These are phyloP conservation scores for Melanotaenia maccullochi DNA, from an alignment of 2,797 vertebrate genomes.

Conservation along the genomic window DNA sequence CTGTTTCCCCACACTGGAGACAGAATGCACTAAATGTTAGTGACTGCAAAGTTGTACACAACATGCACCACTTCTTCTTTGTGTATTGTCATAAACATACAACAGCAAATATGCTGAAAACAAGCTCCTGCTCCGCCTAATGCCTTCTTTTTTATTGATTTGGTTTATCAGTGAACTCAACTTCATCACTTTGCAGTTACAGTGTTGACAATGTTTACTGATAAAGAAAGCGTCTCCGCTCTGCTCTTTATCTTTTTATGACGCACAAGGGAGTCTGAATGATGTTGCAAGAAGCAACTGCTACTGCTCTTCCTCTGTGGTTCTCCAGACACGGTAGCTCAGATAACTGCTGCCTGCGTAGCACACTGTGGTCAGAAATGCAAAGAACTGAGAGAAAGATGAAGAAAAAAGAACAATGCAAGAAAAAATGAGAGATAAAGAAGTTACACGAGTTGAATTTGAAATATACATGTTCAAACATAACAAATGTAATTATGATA, in stretches of 20 bases:
- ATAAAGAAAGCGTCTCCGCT: background rate
- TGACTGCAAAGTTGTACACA: background rate
- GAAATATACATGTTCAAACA: too few species aligned
- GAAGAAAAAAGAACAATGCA: background rate
- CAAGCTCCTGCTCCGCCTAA: background rate
- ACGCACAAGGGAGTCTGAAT: constrained; percentile 3
- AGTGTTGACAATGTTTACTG: background rate
- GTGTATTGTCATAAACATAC: background rate
- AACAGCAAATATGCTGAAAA: background rate
- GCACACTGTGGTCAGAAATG: constrained; percentile 85
- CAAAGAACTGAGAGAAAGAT: constrained; percentile 71
- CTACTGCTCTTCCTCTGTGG: constrained; percentile 66
- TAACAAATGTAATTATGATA: too few species aligned
- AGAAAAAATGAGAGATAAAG: background rate
- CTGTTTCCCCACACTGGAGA: background rate
- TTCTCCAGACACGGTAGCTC: constrained; percentile 88
- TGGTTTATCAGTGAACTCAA: background rate
- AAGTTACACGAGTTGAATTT: too few species aligned
- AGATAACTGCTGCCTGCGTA: constrained; percentile 89
- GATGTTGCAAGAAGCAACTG: background rate
- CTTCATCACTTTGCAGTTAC: background rate
- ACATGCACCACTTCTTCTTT: background rate
- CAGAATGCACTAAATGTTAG: background rate
- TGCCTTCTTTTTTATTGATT: background rate
- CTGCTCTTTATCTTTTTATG: background rate